phyloP scores from a whole-genome alignment of 2,113 vertebrate species.

The Colius striatus region DNA sequence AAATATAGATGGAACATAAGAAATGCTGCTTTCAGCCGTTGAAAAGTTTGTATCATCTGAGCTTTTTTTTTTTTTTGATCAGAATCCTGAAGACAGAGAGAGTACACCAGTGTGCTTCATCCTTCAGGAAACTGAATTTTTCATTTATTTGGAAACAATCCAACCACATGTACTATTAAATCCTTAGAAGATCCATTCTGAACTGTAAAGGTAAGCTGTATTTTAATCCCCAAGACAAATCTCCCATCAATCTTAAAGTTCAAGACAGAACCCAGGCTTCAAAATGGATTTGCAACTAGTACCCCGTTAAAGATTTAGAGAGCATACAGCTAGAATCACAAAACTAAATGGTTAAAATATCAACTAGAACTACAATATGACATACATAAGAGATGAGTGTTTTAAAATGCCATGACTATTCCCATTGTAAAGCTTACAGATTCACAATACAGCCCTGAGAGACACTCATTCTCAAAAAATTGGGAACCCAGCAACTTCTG shows the following conservation, averaged over 20 bases:
- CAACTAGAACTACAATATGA: neutral
- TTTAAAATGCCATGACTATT: neutral
- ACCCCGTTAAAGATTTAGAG: neutral
- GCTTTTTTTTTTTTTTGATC: neutral
- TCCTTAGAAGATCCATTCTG: neutral
- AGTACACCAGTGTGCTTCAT: neutral
- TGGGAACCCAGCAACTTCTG: neutral
- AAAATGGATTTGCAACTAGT: neutral
- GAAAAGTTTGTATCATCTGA: neutral
- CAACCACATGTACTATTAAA: neutral
- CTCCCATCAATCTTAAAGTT: neutral
- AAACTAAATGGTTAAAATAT: neutral
- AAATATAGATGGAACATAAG: neutral
- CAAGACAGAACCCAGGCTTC: neutral
- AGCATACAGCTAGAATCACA: neutral
- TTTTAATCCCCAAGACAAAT: neutral
- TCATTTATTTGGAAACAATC: neutral
- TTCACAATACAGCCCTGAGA: neutral
- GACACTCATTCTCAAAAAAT: fast-evolving
- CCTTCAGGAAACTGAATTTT: neutral
- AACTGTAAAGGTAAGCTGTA: neutral
- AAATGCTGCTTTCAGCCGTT: neutral
- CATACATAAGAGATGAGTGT: neutral
- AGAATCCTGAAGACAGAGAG: neutral
- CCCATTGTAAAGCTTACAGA: neutral